phyloP scores from a whole-genome alignment of 2,888 invertebrate genomes.

The Isoperla grammatica region DNA sequence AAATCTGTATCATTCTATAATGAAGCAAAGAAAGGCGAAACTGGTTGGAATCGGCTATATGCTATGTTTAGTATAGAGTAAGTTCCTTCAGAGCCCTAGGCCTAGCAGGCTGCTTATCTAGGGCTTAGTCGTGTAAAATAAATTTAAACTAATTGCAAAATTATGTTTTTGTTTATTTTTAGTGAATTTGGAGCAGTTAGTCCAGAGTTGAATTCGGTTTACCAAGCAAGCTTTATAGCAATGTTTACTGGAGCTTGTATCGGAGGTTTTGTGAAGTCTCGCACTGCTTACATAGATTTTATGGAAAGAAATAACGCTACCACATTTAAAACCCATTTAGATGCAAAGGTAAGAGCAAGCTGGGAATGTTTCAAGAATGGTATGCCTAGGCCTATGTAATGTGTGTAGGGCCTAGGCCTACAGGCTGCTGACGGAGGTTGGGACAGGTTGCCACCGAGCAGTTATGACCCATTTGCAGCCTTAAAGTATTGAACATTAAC shows the following conservation, averaged over 20 bases:
- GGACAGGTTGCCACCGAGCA: too few species aligned
- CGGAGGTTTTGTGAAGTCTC: conserved; percentile 54
- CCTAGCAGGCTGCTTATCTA: not conserved
- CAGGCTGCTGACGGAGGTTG: too few species aligned
- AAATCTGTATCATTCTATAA: conserved; percentile 12
- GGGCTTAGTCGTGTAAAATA: too few species aligned
- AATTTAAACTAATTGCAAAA: too few species aligned
- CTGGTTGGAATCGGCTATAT: conserved; percentile 50
- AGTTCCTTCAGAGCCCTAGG: conserved; percentile 26
- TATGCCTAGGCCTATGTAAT: not conserved
- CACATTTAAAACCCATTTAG: conserved; percentile 33
- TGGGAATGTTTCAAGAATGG: not conserved
- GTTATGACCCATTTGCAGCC: too few species aligned
- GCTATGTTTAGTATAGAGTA: conserved; percentile 44
- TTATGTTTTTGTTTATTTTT: conserved; percentile 38
- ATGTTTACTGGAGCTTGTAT: conserved; percentile 57
- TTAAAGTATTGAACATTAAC: too few species aligned
- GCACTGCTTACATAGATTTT: conserved; percentile 34
- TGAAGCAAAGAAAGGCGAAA: conserved; percentile 33
- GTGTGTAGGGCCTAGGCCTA: too few species aligned
- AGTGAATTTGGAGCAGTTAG: conserved; percentile 62
- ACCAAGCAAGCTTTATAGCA: conserved; percentile 56
- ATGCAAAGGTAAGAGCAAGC: conserved; percentile 34
- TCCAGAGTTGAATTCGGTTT: conserved; percentile 54
- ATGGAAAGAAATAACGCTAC: conserved; percentile 35